phyloP scores from a whole-genome alignment of 2,797 vertebrate genomes.

The Meriones psammophilus region DNA sequence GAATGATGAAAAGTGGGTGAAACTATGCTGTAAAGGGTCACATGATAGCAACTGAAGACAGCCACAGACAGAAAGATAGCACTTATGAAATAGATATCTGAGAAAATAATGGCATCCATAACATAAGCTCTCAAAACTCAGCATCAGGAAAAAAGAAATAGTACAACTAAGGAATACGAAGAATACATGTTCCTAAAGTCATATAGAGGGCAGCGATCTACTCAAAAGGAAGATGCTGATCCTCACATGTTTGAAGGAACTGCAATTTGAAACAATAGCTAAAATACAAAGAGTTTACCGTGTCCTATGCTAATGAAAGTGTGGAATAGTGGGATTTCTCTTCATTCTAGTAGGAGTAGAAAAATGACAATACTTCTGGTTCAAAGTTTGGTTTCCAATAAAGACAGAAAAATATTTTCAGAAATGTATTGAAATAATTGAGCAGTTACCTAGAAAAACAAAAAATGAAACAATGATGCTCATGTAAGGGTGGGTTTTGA shows the following conservation, averaged over 20 bases:
- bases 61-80: background rate
- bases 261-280: background rate
- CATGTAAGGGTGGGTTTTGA: background rate
- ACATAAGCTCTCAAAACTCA: background rate
- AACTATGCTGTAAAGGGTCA: background rate
- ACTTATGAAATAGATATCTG: background rate
- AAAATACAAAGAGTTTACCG: background rate
- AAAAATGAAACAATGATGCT: background rate
- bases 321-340: background rate
- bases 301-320: background rate
- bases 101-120: background rate
- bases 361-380: background rate
- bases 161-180: background rate
- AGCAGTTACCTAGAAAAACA: background rate
- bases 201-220: background rate
- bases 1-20: background rate
- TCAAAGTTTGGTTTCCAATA: background rate
- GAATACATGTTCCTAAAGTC: background rate
- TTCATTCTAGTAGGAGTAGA: background rate
- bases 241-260: background rate
- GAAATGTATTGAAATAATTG: background rate
- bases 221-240: background rate
- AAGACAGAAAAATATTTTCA: background rate
- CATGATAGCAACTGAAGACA: background rate
- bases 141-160: background rate